Evolutionary conservation across 2,113 vertebrate species (phyloP), one percentile per base, ranked within the genome.

Genomic region (Cryptoleucopteryx plumbea): DNA sequence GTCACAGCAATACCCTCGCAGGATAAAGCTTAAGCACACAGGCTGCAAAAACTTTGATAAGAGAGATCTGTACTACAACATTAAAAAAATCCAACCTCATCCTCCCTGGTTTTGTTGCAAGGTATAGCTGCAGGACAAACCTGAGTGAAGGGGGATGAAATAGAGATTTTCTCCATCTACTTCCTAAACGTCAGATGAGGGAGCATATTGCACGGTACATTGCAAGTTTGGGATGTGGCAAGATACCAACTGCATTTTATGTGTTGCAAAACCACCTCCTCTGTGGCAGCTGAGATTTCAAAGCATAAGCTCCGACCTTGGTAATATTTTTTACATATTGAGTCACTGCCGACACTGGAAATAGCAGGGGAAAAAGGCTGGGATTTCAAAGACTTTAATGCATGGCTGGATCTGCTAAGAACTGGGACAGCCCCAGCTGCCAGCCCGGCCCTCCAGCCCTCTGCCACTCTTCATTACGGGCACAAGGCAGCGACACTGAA

Each of bases 221-320:
- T 93, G 91, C 95, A 95, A 95, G 36, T 61, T 88, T 72, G 90
- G 91, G 95, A 96, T 86, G 86, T 93, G 94, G 94, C 93, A 93
- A 78, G 78, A 62, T n/a, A 92, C 55, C 90, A 97, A 27, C 67
- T 34, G 20, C 62, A 61, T 82, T 86, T 96, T 53, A 53, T 52
- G 79, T 70, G 62, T 77, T 96, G 86, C 93, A 95, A 93, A 92
- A 93, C 77, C 67, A 90, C 45, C 63, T 93, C 79, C 89, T 94
- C 65, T 43, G 63, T 83, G 82, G 74, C 79, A 88, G 94, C 42
- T 93, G 95, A 89, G 80, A 82, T 97, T 94, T 97, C 94, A 94
- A 91, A 91, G 91, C 16, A 19, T 16, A 68, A 36, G 75, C 50
- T 80, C 73, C 0, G 4, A 86, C 77, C 77, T 75, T 62, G 73